Evolutionary conservation across 2,797 vertebrate genomes (phyloP), one percentile per base, ranked within the genome.

Genomic region (Scolopax bukidnonensis): DNA sequence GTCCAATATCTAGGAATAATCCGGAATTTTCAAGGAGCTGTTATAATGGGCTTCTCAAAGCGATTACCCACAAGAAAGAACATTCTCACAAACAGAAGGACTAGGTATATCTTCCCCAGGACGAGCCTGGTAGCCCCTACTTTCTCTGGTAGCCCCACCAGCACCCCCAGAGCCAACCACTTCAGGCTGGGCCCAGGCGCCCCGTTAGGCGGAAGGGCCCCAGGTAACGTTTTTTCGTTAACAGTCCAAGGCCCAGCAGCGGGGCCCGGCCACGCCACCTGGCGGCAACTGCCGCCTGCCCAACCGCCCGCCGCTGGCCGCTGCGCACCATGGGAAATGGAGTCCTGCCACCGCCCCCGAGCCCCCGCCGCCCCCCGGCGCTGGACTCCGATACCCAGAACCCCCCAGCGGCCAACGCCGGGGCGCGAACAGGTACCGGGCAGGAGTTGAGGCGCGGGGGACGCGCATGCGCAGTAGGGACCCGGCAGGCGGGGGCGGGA

Each of bases 21-120:
- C 1, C 3, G 19, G 11, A 24, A 17, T 32, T 65, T 70, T n/a
- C 45, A 28, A 32, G 24, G 45, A 33, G 21, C 20, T 11, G 20
- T 27, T 59, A 24, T 4, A 53, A 16, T 20, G 47, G 32, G 10
- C 33, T 48, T 32, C 23, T 32, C 8, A 32, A 4, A 56, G 32
- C 4, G 0, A 12, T 47, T 16, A 36, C 25, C 40, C 21, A 15
- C 7, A 1, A 2, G 17, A 28, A n/a, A 24, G 32, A 27, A 16
- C 28, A 1, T 17, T 11, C 38, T 25, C 30, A 30, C 12, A 3
- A 10, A 19, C 27, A 19, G 30, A 13, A 68, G 3, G 53, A 25
- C 40, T 6, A 20, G 9, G 3, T 20, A 24, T 4, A 43, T 43
- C 17, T 4, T 17, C 41, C 41, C 24, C 33, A 12, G 6, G 11